These are phyloP conservation scores for Cygnus atratus DNA, from an alignment of 2,113 vertebrate genomes.

Conservation along the genomic window DNA sequence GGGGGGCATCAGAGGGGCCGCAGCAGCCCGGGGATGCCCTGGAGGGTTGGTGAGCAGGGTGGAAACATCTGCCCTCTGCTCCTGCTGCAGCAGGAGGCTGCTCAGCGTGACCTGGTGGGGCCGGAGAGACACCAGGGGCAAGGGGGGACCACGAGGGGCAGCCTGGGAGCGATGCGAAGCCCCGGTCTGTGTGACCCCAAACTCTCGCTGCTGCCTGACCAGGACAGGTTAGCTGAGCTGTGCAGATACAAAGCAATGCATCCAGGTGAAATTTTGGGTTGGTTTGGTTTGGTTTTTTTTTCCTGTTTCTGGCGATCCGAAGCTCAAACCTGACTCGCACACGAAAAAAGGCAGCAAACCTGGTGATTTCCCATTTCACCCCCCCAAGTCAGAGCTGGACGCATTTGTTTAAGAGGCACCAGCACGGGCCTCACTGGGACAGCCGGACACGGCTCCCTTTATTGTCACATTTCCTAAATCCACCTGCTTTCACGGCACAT, in stretches of 20 bases:
- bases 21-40: too few relatives aligned
- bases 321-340: not conserved
- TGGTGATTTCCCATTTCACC: not conserved
- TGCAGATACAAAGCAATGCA: not conserved
- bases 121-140: not conserved
- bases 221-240: not conserved
- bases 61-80: not conserved
- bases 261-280: not conserved
- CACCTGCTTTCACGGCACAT: not conserved
- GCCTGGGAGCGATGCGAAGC: not conserved
- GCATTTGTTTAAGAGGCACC: not conserved
- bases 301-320: not conserved
- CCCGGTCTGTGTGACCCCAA: not conserved
- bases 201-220: not conserved
- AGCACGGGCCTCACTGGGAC: not conserved
- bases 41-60: not conserved
- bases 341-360: not conserved
- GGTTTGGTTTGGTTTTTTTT: accelerated
- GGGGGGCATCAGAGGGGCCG: not conserved
- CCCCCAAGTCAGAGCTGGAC: not conserved
- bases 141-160: not conserved
- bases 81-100: not conserved
- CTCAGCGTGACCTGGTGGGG: accelerated
- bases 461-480: not conserved
- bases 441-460: not conserved